Base-by-base conservation (phyloP, 2,797 vertebrate species). In the Liparis tanakae region DNA sequence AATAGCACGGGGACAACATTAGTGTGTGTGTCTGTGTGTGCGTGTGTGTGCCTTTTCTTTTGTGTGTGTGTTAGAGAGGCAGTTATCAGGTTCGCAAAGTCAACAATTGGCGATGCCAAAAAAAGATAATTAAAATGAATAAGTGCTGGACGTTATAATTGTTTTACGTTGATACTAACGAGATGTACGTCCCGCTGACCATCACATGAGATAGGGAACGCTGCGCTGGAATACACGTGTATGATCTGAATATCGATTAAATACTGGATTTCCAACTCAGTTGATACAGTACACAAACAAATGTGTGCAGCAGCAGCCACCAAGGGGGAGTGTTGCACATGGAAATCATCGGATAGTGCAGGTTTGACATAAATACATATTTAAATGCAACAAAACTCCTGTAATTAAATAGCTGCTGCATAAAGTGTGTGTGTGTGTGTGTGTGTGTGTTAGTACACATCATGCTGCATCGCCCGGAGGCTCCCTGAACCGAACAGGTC, bases 401-500 rank as follows among this genome's bases (percentile, higher is more conserved):
- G 37, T 10, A 30, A 64, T 54, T 33, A 22, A 34, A 74, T 70
- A 58, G 14, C 9, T 17, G 36, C 22, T 20, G 36, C 39, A 44
- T 55, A 56, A 39, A 18, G 9, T 57, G 50, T 62, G 39, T 43
- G 55, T 75, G 48, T 39, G 36, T 22, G 18, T 9, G 55, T 51
- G 46, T 10, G 37, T 17, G 13, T 62, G 39, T 51, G 55, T 75
- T 41, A 34, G 60, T 33, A n/a, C 9, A 6, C 25, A 12, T 58
- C 15, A 51, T 30, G 46, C 25, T 30, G n/a, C 22, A 54, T 41
- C 74, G 83, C 88, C 90, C 50, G 53, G 55, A 79, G 87, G 85
- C 87, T 77, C 54, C 68, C 78, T 83, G 59, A 77, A 78, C 80
- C 74, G 57, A 82, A 82, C 69, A 68, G 37, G 70, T 67, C 54